A percentile compares a stretch with the other conserved stretches of the same genome.
These are phyloP conservation scores for Lucinisca nassula DNA, from an alignment of 2,888 invertebrate genomes.

Conservation along the genomic window DNA sequence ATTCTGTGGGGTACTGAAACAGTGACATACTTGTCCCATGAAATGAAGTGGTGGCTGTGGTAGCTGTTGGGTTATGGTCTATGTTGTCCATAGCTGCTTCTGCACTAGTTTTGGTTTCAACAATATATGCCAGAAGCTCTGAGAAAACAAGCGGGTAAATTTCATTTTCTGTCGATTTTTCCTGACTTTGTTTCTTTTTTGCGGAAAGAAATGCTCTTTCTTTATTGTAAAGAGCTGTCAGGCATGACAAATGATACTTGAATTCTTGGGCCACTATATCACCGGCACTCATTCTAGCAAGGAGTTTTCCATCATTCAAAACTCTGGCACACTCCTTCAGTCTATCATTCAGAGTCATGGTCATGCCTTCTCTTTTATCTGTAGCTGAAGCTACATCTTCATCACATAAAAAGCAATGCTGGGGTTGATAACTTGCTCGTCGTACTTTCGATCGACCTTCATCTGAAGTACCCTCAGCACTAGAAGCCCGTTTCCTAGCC, in stretches of 20 bases:
- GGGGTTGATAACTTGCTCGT: not conserved
- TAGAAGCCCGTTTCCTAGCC: conserved; percentile 30
- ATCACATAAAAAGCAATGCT: conserved; percentile 56
- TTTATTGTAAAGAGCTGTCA: conserved; percentile 58
- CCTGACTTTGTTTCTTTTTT: too few species aligned
- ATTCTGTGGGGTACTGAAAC: too few species aligned
- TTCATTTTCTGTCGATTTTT: too few species aligned
- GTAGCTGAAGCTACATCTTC: conserved; percentile 32
- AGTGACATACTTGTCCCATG: too few species aligned
- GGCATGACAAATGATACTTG: conserved; percentile 62
- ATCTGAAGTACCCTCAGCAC: not conserved
- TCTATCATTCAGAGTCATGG: conserved; percentile 60
- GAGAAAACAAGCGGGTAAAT: too few species aligned
- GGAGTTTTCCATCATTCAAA: conserved; percentile 61
- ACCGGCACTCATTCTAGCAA: conserved; percentile 62
- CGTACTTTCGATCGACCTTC: not conserved
- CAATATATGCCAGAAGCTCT: too few species aligned
- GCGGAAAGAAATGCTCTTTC: conserved; percentile 39
- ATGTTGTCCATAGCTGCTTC: too few species aligned
- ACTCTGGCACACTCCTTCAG: conserved; percentile 57
- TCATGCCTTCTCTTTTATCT: conserved; percentile 58
- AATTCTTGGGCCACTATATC: conserved; percentile 72
- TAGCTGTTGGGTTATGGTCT: too few species aligned
- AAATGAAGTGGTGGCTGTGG: too few species aligned
- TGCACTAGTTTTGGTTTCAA: too few species aligned